A percentile compares a stretch with the other conserved stretches of the same genome.
phyloP scores from a whole-genome alignment of 2,888 invertebrate genomes.

The Silvanus unidentatus region DNA sequence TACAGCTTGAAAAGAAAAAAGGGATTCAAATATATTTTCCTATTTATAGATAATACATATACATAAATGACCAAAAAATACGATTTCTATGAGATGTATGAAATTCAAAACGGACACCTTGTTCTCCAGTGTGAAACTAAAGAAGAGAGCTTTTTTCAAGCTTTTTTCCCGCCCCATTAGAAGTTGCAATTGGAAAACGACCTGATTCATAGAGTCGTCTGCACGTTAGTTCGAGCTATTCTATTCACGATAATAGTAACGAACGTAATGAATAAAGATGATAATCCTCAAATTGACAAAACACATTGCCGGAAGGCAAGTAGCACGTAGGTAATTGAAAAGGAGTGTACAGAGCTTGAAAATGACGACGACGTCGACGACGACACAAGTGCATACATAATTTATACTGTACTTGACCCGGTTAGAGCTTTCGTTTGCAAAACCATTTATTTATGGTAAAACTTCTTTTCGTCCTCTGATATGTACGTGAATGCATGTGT shows the following conservation, averaged over 20 bases:
- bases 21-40: too few species aligned
- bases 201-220: too few species aligned
- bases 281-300: constrained; percentile 26
- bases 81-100: too few species aligned
- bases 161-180: too few species aligned
- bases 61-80: too few species aligned
- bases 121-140: too few species aligned
- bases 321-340: constrained; percentile 25
- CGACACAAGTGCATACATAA: constrained; percentile 22
- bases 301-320: constrained; percentile 22
- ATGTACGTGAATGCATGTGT: too few species aligned
- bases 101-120: too few species aligned
- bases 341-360: constrained; percentile 15
- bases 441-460: constrained; percentile 5
- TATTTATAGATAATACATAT: too few species aligned
- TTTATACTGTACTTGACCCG: constrained; percentile 25
- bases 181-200: too few species aligned
- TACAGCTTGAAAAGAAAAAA: too few species aligned
- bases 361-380: constrained; percentile 14
- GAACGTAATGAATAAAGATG: constrained; percentile 26
- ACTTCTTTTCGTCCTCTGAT: not conserved
- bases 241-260: constrained; percentile 5
- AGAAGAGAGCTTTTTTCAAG: too few species aligned
- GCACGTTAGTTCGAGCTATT: not conserved
- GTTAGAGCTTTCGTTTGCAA: constrained; percentile 14